Evolutionary conservation across 1,140 invertebrate genomes (phyloP).

Genomic region (Eurosta solidaginis): DNA sequence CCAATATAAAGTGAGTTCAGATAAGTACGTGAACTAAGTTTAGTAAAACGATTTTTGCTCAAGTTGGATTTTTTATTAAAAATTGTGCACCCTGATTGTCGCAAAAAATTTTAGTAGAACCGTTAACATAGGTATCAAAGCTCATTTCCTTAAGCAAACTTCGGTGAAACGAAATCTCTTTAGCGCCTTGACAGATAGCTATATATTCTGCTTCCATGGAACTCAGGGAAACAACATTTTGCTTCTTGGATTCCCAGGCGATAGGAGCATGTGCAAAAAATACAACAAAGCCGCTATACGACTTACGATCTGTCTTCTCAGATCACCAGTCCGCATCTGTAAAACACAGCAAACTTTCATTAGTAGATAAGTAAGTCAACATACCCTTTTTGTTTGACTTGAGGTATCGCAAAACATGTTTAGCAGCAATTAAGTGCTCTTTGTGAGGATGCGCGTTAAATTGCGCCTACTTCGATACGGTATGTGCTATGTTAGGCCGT

Average conservation of each 20-base stretch:
- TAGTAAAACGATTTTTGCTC: too few species aligned
- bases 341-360: neutral
- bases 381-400: constrained; percentile 6
- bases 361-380: neutral
- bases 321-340: constrained; percentile 47
- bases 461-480: constrained; percentile 26
- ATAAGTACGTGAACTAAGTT: too few species aligned
- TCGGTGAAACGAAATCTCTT: constrained; percentile 55
- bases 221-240: constrained; percentile 42
- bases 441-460: constrained; percentile 25
- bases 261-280: neutral
- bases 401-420: constrained; percentile 34
- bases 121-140: neutral
- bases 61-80: neutral
- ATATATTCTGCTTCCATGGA: constrained; percentile 61
- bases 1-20: too few species aligned
- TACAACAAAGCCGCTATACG: neutral
- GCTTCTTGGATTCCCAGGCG: neutral
- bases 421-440: constrained; percentile 31
- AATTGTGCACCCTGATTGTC: constrained; percentile 14
- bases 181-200: constrained; percentile 52
- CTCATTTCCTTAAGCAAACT: constrained; percentile 43
- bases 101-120: neutral
- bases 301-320: constrained; percentile 19
- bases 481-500: constrained; percentile 32